Percentiles rank a stretch among this genome's conserved stretches.
phyloP scores from a whole-genome alignment of 2,888 invertebrate genomes.

The Liodrosophila aerea region DNA sequence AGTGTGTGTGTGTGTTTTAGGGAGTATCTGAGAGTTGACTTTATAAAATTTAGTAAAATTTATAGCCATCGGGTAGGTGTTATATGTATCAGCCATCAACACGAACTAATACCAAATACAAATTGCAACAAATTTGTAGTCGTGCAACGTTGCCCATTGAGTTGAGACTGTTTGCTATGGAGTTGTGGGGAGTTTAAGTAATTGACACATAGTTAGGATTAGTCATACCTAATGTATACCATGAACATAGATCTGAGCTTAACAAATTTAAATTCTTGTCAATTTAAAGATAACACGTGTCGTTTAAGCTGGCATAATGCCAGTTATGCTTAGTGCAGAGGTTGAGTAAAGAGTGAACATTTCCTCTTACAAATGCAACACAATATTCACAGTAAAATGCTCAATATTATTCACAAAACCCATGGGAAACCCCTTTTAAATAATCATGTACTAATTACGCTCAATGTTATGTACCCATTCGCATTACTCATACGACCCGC shows the following conservation, averaged over 20 bases:
- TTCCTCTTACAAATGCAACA: not conserved
- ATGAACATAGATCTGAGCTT: constrained; percentile 23
- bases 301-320: constrained; percentile 5
- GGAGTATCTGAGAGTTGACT: constrained; percentile 61
- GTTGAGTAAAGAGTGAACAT: not conserved
- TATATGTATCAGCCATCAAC: constrained; percentile 59
- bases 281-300: constrained; percentile 22
- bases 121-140: constrained; percentile 69
- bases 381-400: no score
- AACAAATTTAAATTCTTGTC: constrained; percentile 22
- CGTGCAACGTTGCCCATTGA: constrained; percentile 24
- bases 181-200: constrained; percentile 15
- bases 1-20: constrained; percentile 19
- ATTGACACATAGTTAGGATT: constrained; percentile 51
- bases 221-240: constrained; percentile 16
- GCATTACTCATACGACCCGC: constrained; percentile 34
- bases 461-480: constrained; percentile 19
- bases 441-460: constrained; percentile 26
- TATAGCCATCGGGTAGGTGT: constrained; percentile 67
- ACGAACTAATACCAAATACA: constrained; percentile 67
- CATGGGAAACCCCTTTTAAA: not conserved
- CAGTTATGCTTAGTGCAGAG: constrained; percentile 1
- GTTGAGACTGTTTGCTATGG: not conserved
- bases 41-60: constrained; percentile 72
- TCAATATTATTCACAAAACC: not conserved